A percentile compares a stretch with the other conserved stretches of the same genome.
These are phyloP conservation scores for Hermaeophaga mercurialis DNA, from an alignment of 2,888 invertebrate species.

Conservation along the genomic window DNA sequence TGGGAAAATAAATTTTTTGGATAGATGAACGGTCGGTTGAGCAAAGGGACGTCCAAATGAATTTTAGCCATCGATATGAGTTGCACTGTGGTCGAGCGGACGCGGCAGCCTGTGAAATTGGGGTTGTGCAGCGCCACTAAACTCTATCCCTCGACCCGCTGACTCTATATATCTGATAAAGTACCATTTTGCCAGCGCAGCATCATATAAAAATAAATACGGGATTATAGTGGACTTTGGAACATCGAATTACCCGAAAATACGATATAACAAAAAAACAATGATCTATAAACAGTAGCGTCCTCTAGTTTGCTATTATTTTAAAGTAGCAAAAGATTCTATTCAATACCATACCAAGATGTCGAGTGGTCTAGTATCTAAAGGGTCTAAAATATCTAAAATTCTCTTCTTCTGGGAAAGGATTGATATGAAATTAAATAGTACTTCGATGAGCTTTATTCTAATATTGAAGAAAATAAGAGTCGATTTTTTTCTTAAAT, in stretches of 20 bases:
- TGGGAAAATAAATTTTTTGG: conserved; percentile 32
- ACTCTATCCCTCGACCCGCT: conserved; percentile 44
- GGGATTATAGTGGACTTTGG: conserved; percentile 50
- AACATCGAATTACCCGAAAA: conserved; percentile 43
- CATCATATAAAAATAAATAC: conserved; percentile 54
- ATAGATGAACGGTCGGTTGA: conserved; percentile 36
- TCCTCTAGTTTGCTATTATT: too few relatives aligned
- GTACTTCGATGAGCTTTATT: too few relatives aligned
- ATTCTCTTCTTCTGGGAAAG: too few relatives aligned
- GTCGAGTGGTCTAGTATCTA: too few relatives aligned
- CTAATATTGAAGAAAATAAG: too few relatives aligned
- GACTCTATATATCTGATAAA: conserved; percentile 47
- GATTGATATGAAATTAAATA: too few relatives aligned
- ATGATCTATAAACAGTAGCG: conserved; percentile 1
- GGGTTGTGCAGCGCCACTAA: conserved; percentile 53
- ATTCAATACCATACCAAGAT: too few relatives aligned
- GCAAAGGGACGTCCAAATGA: conserved; percentile 50
- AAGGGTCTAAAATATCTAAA: too few relatives aligned
- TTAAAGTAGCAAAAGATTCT: too few relatives aligned
- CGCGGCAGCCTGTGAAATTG: conserved; percentile 55
- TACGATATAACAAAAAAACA: conserved; percentile 31
- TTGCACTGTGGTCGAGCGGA: conserved; percentile 50
- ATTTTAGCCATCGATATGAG: conserved; percentile 56
- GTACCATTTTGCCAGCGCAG: conserved; percentile 48
- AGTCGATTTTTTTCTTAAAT: too few relatives aligned